Percentiles rank a stretch among this genome's conserved stretches.
Evolutionary conservation across 1,140 invertebrate genomes (phyloP).

Genomic region (Hydropsyche tenuis): DNA sequence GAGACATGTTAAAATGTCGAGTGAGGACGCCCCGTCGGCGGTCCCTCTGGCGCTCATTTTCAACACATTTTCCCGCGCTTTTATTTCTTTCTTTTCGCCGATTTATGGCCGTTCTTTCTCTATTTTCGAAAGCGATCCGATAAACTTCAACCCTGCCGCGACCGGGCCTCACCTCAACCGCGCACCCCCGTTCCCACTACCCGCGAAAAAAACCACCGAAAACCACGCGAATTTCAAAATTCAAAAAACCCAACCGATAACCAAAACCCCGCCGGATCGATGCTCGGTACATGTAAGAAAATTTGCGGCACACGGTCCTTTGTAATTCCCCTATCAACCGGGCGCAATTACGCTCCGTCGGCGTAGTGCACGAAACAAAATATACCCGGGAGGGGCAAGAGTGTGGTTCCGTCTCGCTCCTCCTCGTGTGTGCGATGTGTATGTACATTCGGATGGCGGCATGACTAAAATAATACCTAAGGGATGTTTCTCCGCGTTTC

Average conservation of each 20-base stretch:
- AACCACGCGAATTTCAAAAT: too few species aligned
- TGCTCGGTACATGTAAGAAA: neutral
- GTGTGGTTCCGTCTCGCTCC: neutral
- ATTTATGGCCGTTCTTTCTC: conserved; percentile 45
- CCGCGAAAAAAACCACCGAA: too few species aligned
- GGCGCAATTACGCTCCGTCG: conserved; percentile 40
- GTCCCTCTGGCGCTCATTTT: conserved; percentile 42
- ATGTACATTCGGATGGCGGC: conserved; percentile 16
- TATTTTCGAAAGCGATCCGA: conserved; percentile 38
- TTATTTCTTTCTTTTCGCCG: conserved; percentile 40
- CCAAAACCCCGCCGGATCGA: too few species aligned
- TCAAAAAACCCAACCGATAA: too few species aligned
- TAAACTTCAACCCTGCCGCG: conserved; percentile 22
- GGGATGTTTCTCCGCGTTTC: conserved; percentile 34
- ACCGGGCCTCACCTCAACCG: neutral
- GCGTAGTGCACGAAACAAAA: conserved; percentile 44
- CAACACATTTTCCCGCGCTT: conserved; percentile 47
- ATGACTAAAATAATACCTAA: conserved; percentile 48
- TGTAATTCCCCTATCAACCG: conserved; percentile 31
- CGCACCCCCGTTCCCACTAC: neutral
- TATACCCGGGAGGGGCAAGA: conserved; percentile 25
- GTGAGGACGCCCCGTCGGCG: conserved; percentile 1
- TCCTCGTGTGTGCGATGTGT: neutral
- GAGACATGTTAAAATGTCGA: neutral
- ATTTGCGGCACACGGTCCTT: conserved; percentile 16